phyloP scores from a whole-genome alignment of 2,888 invertebrate species.

The Microdon myrmicae region DNA sequence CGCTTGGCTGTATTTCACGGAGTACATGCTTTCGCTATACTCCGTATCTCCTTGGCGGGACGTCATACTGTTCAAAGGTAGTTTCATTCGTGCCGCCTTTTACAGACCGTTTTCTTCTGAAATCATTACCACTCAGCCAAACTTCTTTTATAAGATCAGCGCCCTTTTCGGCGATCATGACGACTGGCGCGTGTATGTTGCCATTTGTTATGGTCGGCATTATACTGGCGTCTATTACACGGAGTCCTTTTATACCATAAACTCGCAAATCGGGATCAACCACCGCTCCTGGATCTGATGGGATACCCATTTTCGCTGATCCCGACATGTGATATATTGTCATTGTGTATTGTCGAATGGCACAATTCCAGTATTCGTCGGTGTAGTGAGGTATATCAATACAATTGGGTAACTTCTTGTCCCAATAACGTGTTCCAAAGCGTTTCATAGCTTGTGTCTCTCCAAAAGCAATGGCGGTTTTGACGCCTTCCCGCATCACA shows the following conservation, averaged over 20 bases:
- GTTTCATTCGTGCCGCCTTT: slow-evolving; percentile 7
- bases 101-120: slow-evolving; percentile 31
- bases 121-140: slow-evolving; percentile 69
- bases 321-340: slow-evolving; percentile 89
- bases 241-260: slow-evolving; percentile 79
- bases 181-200: slow-evolving; percentile 86
- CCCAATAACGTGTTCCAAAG: slow-evolving; percentile 82
- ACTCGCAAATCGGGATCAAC: slow-evolving; percentile 82
- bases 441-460: slow-evolving; percentile 81
- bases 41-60: slow-evolving; percentile 28
- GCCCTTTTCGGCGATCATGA: slow-evolving; percentile 89
- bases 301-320: slow-evolving; percentile 86
- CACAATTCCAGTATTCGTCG: slow-evolving; percentile 89
- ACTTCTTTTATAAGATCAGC: slow-evolving; percentile 82
- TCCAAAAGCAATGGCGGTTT: slow-evolving; percentile 83
- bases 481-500: slow-evolving; percentile 86
- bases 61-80: slow-evolving; percentile 17
- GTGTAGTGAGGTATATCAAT: slow-evolving; percentile 80
- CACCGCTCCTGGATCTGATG: slow-evolving; percentile 80
- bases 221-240: slow-evolving; percentile 88
- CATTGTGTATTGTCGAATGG: slow-evolving; percentile 84
- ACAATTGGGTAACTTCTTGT: slow-evolving; percentile 82
- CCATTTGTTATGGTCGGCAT: slow-evolving; percentile 90
- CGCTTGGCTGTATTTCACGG: too few relatives aligned
- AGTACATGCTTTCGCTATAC: slow-evolving; percentile 10